Percentiles rank a stretch among this genome's conserved stretches.
Evolutionary conservation across 2,888 invertebrate genomes (phyloP).

Genomic region (Temnothorax ravouxi): DNA sequence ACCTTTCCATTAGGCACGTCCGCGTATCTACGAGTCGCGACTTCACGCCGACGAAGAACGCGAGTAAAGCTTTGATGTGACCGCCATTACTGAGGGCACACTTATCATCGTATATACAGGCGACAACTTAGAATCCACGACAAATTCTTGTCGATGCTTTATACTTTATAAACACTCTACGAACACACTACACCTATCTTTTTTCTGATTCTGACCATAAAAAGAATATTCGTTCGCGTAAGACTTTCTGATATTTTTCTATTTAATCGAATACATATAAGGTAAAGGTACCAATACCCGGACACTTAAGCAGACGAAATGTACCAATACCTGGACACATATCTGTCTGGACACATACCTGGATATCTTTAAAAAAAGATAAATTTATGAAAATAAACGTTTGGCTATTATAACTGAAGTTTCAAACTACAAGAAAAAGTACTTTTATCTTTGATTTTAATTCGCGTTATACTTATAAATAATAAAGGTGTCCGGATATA

Average conservation of each 20-base stretch:
- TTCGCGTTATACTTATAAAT: no score
- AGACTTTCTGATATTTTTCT: not conserved
- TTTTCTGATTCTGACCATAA: not conserved
- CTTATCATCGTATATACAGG: slow-evolving; percentile 81
- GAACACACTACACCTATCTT: not conserved
- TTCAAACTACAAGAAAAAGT: no score
- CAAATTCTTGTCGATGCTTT: slow-evolving; percentile 55
- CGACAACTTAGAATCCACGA: slow-evolving; percentile 50
- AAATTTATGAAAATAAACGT: no score
- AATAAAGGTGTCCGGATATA: no score
- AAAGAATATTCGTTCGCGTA: slow-evolving; percentile 5
- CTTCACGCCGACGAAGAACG: slow-evolving; percentile 77
- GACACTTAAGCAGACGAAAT: no score
- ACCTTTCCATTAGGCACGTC: slow-evolving; percentile 80
- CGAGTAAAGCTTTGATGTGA: slow-evolving; percentile 83
- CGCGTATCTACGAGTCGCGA: slow-evolving; percentile 82
- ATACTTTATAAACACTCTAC: slow-evolving; percentile 22
- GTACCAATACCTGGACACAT: no score
- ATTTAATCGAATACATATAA: not conserved
- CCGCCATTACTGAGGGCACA: slow-evolving; percentile 85
- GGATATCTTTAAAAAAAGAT: no score
- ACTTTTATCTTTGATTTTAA: no score
- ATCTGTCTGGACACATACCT: no score
- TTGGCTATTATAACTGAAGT: no score
- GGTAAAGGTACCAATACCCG: no score